A percentile compares a stretch with the other conserved stretches of the same genome.
phyloP scores from a whole-genome alignment of 2,888 invertebrate species.

The Drosophila borealis region DNA sequence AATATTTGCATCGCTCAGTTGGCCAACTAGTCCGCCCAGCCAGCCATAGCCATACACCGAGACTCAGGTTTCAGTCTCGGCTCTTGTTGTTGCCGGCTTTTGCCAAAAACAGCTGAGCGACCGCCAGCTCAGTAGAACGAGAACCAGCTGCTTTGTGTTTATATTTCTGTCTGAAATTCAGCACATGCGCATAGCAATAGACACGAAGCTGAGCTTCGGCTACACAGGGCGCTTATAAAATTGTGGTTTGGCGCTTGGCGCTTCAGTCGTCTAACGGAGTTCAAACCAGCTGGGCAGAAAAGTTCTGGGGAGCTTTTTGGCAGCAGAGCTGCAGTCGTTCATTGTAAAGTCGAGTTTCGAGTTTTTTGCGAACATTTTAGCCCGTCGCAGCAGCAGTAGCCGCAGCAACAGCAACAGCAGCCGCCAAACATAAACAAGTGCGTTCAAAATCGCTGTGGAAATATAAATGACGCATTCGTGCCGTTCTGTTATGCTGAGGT shows the following conservation, averaged over 20 bases:
- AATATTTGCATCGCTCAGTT: conserved; percentile 33
- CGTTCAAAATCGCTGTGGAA: conserved; percentile 20
- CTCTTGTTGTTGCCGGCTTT: conserved; percentile 75
- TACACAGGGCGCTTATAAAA: conserved; percentile 59
- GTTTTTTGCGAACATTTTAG: conserved; percentile 22
- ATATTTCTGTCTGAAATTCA: conserved; percentile 54
- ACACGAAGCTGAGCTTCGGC: conserved; percentile 67
- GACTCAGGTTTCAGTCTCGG: conserved; percentile 21
- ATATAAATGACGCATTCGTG: conserved; percentile 15
- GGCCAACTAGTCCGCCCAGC: conserved; percentile 24
- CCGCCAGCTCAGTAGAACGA: conserved; percentile 3
- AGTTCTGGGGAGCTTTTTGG: conserved; percentile 63
- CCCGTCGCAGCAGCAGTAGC: conserved; percentile 4
- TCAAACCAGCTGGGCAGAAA: conserved; percentile 63
- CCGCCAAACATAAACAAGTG: conserved; percentile 40
- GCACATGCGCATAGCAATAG: conserved; percentile 55
- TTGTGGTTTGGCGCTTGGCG: conserved; percentile 55
- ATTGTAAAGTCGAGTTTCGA: conserved; percentile 28
- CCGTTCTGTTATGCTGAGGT: conserved; percentile 8
- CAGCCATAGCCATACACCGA: conserved; percentile 12
- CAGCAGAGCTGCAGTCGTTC: conserved; percentile 44
- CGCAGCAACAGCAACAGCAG: conserved; percentile 4
- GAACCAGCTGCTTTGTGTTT: conserved; percentile 74
- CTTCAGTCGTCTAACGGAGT: conserved; percentile 77
- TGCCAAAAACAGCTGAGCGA: conserved; percentile 66